Evolutionary conservation across 2,113 vertebrate species (phyloP), one percentile per base, ranked within the genome.

Genomic region (Canis aureus): DNA sequence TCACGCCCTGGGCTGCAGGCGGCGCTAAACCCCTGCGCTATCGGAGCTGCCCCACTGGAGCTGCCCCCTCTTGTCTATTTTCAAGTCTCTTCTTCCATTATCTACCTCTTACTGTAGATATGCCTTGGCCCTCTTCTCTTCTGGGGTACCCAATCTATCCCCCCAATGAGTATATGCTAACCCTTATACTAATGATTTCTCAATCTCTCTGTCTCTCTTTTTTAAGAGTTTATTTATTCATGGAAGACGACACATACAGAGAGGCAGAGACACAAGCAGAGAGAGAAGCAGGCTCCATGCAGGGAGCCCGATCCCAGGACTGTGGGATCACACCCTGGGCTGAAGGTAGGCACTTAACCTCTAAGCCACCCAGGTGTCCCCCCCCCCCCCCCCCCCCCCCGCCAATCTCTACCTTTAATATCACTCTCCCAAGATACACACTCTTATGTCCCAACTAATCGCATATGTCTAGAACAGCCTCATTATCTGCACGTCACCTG

Each of bases 61-160:
- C 17, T 64, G 57, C 38, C 82, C 19, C 73, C 43, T 23, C 19
- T 60, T 73, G 15, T 79, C 10, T 51, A 60, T 69, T 60, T 38
- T 57, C 67, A 84, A 84, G 62, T 88, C 23, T 89, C 59, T 64
- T 86, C 93, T 91, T 83, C 78, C 29, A 20, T 43, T 69, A 86
- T 20, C 38, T 64, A 94, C 0, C 25, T 92, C 87, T 80, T 64
- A 57, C 73, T 49, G 11, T 1, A 35, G 16, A 13, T 53, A 13
- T 89, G 17, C 32, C 38, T 57, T 85, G 15, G 38, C 17, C 35
- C 3, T 71, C 55, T 89, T 64, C 20, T 71, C 43, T 85, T 87
- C 8, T 67, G 43, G 2, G 32, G 25, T 82, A 85, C 11, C 51
- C 55, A 73, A 86, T 25, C 51, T 9, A 74, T 59, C 69, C 29